phyloP scores from a whole-genome alignment of 1,140 invertebrate genomes.

The Dendroctonus valens region DNA sequence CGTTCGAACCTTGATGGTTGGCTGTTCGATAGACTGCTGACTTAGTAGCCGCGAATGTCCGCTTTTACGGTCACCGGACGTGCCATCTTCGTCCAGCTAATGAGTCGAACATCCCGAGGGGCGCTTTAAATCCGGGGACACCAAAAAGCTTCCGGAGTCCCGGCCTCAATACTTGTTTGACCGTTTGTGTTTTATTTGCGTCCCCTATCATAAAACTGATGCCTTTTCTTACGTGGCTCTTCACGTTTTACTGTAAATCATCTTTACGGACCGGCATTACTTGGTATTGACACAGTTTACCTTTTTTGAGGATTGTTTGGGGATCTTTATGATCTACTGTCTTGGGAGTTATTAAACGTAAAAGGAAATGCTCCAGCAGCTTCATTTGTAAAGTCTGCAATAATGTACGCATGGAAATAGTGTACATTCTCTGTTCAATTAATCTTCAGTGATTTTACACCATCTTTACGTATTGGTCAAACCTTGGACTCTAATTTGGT shows the following conservation, averaged over 20 bases:
- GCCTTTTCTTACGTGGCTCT: slow-evolving; percentile 27
- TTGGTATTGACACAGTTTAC: slow-evolving; percentile 28
- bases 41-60: slow-evolving; percentile 32
- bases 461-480: too few species aligned
- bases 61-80: slow-evolving; percentile 31
- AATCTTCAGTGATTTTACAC: too few species aligned
- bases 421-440: too few species aligned
- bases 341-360: not conserved
- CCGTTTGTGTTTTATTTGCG: slow-evolving; percentile 26
- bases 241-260: slow-evolving; percentile 18
- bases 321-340: slow-evolving; percentile 4
- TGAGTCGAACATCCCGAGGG: slow-evolving; percentile 31
- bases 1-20: slow-evolving; percentile 20
- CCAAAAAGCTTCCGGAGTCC: slow-evolving; percentile 29
- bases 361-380: not conserved
- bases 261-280: slow-evolving; percentile 12
- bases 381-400: too few species aligned
- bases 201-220: slow-evolving; percentile 26
- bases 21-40: slow-evolving; percentile 30
- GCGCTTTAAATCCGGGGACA: slow-evolving; percentile 32
- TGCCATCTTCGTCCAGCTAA: slow-evolving; percentile 29
- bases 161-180: slow-evolving; percentile 16
- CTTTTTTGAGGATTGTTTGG: slow-evolving; percentile 11
- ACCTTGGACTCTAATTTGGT: too few species aligned
- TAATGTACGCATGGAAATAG: too few species aligned